Evolutionary conservation across 2,113 vertebrate species (phyloP).

Genomic region (Electrona antarctica): DNA sequence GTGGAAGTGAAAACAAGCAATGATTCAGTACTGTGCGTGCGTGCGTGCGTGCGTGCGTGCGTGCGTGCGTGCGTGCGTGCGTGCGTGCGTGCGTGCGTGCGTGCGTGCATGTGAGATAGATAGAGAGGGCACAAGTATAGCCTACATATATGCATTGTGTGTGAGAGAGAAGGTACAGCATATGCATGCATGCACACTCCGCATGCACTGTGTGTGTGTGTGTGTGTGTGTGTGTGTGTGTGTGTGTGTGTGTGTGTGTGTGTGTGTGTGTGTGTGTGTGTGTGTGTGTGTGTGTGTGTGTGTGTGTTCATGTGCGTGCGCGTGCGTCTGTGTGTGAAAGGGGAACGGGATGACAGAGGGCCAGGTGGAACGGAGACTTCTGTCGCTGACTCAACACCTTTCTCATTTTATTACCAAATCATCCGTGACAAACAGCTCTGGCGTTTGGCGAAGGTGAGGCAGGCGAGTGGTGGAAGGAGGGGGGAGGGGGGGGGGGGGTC

Average conservation of each 20-base stretch:
- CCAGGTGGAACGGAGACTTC: slow-evolving; percentile 68
- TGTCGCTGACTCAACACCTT: slow-evolving; percentile 73
- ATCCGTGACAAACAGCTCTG: slow-evolving; percentile 78
- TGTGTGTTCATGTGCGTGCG: slow-evolving; percentile 51
- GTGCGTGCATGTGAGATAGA: too few species aligned
- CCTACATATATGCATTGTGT: too few species aligned
- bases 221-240: not conserved
- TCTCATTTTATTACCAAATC: slow-evolving; percentile 82
- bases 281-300: slow-evolving; percentile 25
- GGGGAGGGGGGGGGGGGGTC: slow-evolving; percentile 58
- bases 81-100: not conserved
- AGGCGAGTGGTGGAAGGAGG: slow-evolving; percentile 42
- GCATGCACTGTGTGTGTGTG: not conserved
- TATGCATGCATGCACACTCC: too few species aligned
- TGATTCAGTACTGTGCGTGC: slow-evolving; percentile 5
- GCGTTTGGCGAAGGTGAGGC: slow-evolving; percentile 68
- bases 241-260: slow-evolving; percentile 8
- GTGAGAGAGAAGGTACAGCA: too few species aligned
- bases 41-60: slow-evolving; percentile 1
- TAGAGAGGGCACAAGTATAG: too few species aligned
- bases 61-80: not conserved
- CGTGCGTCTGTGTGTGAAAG: slow-evolving; percentile 52
- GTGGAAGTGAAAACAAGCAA: not conserved
- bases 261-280: slow-evolving; percentile 27
- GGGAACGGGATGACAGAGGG: slow-evolving; percentile 64